phyloP scores from a whole-genome alignment of 2,797 vertebrate species.

The Coracias cyanogaster region DNA sequence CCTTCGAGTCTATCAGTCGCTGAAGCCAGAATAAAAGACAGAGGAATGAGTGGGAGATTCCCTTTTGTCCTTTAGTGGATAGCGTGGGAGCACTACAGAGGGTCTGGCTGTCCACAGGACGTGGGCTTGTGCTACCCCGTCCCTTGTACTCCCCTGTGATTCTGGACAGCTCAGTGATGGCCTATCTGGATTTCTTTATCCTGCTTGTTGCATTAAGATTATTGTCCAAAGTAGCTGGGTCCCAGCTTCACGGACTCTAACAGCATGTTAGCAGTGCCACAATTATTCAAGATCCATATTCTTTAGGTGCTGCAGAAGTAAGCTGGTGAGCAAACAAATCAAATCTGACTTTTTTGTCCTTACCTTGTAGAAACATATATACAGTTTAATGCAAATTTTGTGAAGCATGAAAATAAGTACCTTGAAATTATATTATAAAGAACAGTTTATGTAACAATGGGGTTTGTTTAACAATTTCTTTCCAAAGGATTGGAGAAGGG shows the following conservation, averaged over 20 bases:
- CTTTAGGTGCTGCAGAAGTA: not conserved
- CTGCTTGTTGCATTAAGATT: not conserved
- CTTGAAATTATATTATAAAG: not conserved
- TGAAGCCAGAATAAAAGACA: not conserved
- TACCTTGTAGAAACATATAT: not conserved
- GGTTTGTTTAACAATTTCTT: not conserved
- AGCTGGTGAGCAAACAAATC: not conserved
- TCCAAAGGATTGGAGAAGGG: not conserved
- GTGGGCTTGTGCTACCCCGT: not conserved
- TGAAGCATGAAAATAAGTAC: not conserved
- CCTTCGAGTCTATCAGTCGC: not conserved
- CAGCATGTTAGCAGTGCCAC: not conserved
- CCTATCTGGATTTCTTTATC: not conserved
- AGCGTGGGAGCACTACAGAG: too few relatives aligned
- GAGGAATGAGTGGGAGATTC: not conserved
- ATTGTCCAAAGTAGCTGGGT: not conserved
- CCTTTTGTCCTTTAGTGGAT: too few relatives aligned
- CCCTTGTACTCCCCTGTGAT: fast-evolving
- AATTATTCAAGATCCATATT: not conserved
- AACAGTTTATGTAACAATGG: not conserved
- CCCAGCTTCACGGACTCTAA: not conserved
- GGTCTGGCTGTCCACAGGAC: not conserved
- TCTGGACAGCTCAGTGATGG: not conserved
- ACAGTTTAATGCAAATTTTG: not conserved
- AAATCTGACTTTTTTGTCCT: not conserved